These are phyloP conservation scores for Pecten maximus DNA, from an alignment of 2,888 invertebrate species.

Conservation along the genomic window DNA sequence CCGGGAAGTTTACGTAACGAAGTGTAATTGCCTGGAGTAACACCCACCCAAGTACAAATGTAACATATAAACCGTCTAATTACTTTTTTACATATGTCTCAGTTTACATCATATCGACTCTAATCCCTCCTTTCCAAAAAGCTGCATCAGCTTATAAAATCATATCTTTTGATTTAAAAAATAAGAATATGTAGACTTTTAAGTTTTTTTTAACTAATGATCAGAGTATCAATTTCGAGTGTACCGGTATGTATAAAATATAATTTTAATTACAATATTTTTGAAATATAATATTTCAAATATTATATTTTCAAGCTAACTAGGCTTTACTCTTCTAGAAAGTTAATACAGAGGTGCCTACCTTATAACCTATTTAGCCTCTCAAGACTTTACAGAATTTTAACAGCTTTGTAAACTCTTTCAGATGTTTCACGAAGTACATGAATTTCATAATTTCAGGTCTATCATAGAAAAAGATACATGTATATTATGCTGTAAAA, in stretches of 20 bases:
- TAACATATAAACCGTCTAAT: neutral
- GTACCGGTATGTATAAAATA: too few relatives aligned
- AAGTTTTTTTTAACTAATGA: neutral
- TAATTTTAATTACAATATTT: too few relatives aligned
- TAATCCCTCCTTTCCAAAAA: neutral
- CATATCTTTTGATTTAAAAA: neutral
- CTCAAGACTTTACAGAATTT: neutral
- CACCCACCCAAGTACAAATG: neutral
- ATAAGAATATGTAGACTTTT: neutral
- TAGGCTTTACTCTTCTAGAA: neutral
- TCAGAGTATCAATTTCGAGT: too few relatives aligned
- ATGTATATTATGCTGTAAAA: too few relatives aligned
- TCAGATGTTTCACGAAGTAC: neutral
- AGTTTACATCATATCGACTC: neutral
- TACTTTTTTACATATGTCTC: neutral
- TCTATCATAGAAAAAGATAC: too few relatives aligned
- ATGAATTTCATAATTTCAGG: neutral
- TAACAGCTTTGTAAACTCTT: neutral
- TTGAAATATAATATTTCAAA: too few relatives aligned
- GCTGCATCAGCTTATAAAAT: neutral
- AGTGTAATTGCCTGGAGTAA: neutral
- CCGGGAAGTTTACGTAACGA: neutral
- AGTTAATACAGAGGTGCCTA: neutral
- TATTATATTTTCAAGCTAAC: neutral
- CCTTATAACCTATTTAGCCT: neutral